phyloP scores from a whole-genome alignment of 2,888 invertebrate genomes.

The Synergus laeviventris region DNA sequence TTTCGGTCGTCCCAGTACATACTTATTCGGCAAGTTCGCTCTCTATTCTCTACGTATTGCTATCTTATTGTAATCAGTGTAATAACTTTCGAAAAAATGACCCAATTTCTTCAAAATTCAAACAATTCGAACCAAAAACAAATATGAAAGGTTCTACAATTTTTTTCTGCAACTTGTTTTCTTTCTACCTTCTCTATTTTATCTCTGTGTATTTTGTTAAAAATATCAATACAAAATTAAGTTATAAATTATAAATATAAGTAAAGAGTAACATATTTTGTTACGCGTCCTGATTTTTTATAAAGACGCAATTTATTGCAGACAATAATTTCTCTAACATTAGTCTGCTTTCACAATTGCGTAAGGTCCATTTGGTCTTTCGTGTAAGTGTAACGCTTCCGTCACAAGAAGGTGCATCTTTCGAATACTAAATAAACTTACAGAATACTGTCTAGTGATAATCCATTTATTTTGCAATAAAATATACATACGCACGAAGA shows the following conservation, averaged over 20 bases:
- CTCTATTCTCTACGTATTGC: conserved; percentile 21
- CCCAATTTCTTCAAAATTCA: not conserved
- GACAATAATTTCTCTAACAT: conserved; percentile 41
- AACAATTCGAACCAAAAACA: not conserved
- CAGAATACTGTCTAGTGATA: conserved; percentile 16
- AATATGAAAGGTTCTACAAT: not conserved
- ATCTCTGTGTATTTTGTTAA: no score
- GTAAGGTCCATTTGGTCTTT: conserved; percentile 41
- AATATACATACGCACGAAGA: no score
- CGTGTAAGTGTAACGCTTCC: conserved; percentile 52
- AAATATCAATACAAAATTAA: no score
- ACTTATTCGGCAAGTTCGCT: conserved; percentile 22
- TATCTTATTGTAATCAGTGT: conserved; percentile 6
- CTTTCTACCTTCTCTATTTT: no score
- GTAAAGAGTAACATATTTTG: not conserved
- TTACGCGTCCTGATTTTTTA: conserved; percentile 2
- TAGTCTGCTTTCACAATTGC: conserved; percentile 51
- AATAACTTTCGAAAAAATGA: conserved; percentile 26
- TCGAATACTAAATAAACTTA: conserved; percentile 49
- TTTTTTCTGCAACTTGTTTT: no score
- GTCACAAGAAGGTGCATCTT: conserved; percentile 44
- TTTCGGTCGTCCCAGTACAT: conserved; percentile 28
- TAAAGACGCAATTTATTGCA: not conserved
- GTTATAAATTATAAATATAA: not conserved
- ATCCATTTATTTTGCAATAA: not conserved